Evolutionary conservation across 2,888 invertebrate genomes (phyloP).

Genomic region (Acanthoscelides obtectus): DNA sequence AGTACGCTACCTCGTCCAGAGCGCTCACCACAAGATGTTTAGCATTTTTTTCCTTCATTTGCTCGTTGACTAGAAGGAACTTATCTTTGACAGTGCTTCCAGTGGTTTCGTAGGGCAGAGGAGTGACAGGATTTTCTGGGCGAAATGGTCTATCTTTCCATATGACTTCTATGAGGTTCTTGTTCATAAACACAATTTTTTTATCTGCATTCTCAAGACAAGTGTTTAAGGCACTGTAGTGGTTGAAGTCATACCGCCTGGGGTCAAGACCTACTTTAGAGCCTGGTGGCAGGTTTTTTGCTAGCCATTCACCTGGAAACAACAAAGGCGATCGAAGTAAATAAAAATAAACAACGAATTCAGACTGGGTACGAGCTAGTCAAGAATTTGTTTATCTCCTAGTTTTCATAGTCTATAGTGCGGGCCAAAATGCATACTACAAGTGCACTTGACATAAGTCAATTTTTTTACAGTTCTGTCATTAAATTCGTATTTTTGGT

Average conservation of each 20-base stretch:
- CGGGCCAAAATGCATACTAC: no score
- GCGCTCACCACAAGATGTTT: conserved; percentile 53
- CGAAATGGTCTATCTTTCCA: conserved; percentile 59
- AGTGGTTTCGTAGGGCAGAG: conserved; percentile 58
- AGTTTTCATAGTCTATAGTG: no score
- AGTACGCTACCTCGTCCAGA: conserved; percentile 83
- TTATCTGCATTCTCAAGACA: conserved; percentile 61
- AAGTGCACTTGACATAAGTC: no score
- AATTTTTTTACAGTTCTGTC: no score
- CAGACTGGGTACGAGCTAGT: no score
- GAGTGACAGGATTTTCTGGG: conserved; percentile 52
- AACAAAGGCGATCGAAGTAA: no score
- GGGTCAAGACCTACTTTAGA: conserved; percentile 77
- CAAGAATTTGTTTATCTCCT: no score
- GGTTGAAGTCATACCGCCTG: conserved; percentile 60
- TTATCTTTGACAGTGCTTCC: conserved; percentile 63
- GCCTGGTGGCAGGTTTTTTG: conserved; percentile 57
- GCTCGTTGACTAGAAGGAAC: conserved; percentile 57
- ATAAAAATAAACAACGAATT: no score
- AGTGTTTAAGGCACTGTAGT: conserved; percentile 57
- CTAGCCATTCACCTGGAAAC: conserved; percentile 63
- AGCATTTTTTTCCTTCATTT: conserved; percentile 49
- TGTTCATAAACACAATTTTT: conserved; percentile 57
- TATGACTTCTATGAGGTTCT: conserved; percentile 72
- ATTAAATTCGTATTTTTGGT: no score